Percentiles rank a stretch among this genome's conserved stretches.
Evolutionary conservation across 2,797 vertebrate genomes (phyloP).

Genomic region (Thripadectes ignobilis): DNA sequence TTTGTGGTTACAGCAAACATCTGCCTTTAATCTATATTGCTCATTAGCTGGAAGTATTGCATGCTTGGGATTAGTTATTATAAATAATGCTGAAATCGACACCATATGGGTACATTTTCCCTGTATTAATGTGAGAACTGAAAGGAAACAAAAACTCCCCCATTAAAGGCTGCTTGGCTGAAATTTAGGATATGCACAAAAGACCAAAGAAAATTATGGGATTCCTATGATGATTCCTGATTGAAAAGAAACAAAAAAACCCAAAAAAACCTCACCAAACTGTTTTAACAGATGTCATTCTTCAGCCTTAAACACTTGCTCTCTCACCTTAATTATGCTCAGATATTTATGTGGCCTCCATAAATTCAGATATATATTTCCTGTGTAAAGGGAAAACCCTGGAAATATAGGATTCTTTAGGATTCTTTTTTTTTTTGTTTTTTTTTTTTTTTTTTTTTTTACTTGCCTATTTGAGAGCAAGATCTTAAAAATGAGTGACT

Average conservation of each 20-base stretch:
- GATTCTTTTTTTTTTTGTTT: neutral
- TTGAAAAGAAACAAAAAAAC: neutral
- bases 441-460: neutral
- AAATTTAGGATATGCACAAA: neutral
- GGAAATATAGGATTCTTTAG: neutral
- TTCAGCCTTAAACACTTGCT: neutral
- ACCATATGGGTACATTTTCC: neutral
- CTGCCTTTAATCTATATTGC: neutral
- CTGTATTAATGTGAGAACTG: neutral
- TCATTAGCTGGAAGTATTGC: neutral
- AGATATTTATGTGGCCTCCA: neutral
- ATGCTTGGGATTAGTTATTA: neutral
- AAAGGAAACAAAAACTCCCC: neutral
- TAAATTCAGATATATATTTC: neutral
- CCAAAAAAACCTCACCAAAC: no score
- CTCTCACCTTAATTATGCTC: neutral
- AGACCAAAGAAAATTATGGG: fast-evolving
- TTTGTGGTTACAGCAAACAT: neutral
- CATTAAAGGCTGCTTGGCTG: neutral
- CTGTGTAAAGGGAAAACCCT: neutral
- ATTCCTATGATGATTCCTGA: neutral
- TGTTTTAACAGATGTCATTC: neutral
- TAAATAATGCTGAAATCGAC: conserved; percentile 5
- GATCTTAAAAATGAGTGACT: neutral
- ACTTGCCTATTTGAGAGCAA: neutral